Base-by-base conservation (phyloP, 2,888 invertebrate genomes). In the Apodemia zela region DNA sequence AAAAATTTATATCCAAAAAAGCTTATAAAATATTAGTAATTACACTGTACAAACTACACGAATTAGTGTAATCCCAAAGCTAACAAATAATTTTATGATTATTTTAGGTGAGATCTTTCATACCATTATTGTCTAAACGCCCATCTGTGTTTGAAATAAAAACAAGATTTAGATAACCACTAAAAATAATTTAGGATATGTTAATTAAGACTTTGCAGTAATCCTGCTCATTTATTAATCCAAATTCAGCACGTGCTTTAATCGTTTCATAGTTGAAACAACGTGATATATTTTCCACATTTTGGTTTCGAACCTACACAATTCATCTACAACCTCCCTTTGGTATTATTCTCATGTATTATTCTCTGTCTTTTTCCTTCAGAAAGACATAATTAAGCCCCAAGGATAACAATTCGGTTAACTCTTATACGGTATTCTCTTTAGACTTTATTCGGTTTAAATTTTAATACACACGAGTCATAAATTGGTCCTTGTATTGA, bases 371-470 rank as follows among this genome's bases (percentile, higher is more conserved):
- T 71, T 80, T 81, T 80, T 75, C 72, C 72, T 77, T 72, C 71
- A 79, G 80, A 82, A 82, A 82, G 84, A 78, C 76, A 83, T 85
- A 87, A 88, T 87, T 87, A 86, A 82, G 75, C 87, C 87, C 86
- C 68, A 77, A 76, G 87, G 87, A 85, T 79, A 74, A 76, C 74
- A 74, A 76, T 79, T 79, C 76, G 77, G 76, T 76, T 76, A 72
- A 76, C 74, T 73, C 70, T 77, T 72, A 76, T 78, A 75, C 71
- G 42, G 70, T 72, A 85, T 84, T 84, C 85, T 78, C 78, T 79
- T 84, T 84, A 71, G 77, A 73, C 67, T 66, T 64, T 57, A 70
- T 67, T 69, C 67, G 72, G 63, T 68, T 73, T 73, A 67, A 75
- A 76, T 72, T 74, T 75, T 73, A 73, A 76, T 73, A 74, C 73